These are phyloP conservation scores for Petrocephalus microphthalmus DNA, from an alignment of 2,113 vertebrate genomes.

Conservation along the genomic window DNA sequence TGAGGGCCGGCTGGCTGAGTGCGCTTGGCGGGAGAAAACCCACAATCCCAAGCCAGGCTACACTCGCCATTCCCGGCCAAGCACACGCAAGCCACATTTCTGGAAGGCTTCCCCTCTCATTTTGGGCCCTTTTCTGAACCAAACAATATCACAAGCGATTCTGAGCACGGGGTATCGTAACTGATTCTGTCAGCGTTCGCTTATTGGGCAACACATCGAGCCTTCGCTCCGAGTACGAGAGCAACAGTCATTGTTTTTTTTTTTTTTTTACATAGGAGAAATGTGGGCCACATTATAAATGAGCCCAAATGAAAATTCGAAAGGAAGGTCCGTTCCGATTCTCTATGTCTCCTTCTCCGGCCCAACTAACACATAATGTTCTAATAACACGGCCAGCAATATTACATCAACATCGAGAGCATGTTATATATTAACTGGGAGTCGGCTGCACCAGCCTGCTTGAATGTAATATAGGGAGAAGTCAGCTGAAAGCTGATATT, in stretches of 20 bases:
- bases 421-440: conserved; percentile 12
- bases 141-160: background rate
- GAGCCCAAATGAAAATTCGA: background rate
- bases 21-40: background rate
- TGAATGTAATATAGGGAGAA: conserved; percentile 18
- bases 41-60: background rate
- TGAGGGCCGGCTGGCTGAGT: background rate
- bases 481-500: conserved; percentile 19
- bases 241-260: background rate
- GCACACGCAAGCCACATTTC: background rate
- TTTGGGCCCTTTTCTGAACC: background rate
- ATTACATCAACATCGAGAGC: conserved; percentile 8
- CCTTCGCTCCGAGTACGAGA: background rate
- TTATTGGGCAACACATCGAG: background rate
- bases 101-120: background rate
- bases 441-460: background rate
- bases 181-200: background rate
- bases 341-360: background rate
- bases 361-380: conserved; percentile 14
- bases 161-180: background rate
- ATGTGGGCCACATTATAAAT: conserved; percentile 5
- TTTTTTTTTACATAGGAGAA: background rate
- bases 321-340: background rate
- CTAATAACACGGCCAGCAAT: conserved; percentile 8
- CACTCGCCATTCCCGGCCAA: background rate